Evolutionary conservation across 2,113 vertebrate genomes (phyloP).

Genomic region (Ibidorhyncha struthersii): DNA sequence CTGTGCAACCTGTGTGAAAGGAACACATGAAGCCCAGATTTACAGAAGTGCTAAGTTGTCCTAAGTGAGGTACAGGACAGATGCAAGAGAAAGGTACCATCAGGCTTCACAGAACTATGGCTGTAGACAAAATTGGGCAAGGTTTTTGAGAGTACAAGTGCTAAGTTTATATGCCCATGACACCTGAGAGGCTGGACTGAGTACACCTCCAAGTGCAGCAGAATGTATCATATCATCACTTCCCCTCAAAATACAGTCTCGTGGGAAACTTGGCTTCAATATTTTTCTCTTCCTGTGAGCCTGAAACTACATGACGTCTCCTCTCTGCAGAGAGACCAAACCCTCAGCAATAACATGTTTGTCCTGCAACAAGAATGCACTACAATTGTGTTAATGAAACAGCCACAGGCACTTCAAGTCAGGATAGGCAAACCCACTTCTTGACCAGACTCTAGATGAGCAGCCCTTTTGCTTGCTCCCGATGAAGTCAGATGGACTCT

Average conservation of each 20-base stretch:
- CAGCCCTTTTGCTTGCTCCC: not conserved
- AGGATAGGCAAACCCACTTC: not conserved
- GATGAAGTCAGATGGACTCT: not conserved
- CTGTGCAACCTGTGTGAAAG: not conserved
- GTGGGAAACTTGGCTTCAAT: not conserved
- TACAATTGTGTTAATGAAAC: not conserved
- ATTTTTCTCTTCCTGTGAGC: not conserved
- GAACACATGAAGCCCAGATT: not conserved
- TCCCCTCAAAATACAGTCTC: not conserved
- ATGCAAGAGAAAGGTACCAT: not conserved
- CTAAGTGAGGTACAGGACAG: not conserved
- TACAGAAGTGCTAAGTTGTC: not conserved
- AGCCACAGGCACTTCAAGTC: not conserved
- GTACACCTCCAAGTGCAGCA: not conserved
- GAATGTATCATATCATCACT: not conserved
- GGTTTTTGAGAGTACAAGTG: not conserved
- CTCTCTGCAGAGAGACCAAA: not conserved
- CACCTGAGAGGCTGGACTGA: not conserved
- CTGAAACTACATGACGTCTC: not conserved
- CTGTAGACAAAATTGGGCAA: not conserved
- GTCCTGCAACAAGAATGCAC: not conserved
- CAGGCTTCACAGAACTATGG: not conserved
- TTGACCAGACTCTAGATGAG: not conserved
- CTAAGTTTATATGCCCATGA: not conserved
- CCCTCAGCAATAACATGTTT: not conserved